Evolutionary conservation across 2,888 invertebrate genomes (phyloP), one percentile per base, ranked within the genome.

Genomic region (Congeria kusceri): DNA sequence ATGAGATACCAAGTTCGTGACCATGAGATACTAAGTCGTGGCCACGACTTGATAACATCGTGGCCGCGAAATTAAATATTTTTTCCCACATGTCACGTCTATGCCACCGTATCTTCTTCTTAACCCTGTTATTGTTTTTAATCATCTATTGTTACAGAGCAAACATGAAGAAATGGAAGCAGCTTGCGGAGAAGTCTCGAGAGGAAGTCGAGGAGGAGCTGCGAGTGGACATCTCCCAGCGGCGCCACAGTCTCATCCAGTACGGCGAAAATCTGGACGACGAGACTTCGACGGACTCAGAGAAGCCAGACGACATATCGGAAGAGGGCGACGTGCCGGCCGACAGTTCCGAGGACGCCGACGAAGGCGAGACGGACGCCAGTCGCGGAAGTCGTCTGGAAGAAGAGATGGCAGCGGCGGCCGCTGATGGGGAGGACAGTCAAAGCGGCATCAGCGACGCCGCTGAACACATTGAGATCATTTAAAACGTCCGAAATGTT

Each of bases 131-230:
- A n/a, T n/a, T n/a, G n/a, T n/a, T n/a, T n/a, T n/a, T n/a, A n/a
- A n/a, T n/a, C n/a, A n/a, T 32, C 5, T 23, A 15, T 20, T 49
- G 64, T 69, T 69, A n/a, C 86, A 94, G 94, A 89, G 92, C 95
- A 85, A 95, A 97, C 94, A 93, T 96, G 82, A 93, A 94, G 70
- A 94, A 94, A 80, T 96, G 96, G 96, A 94, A 95, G 86, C 94
- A 94, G 75, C 87, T 95, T 53, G 94, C 94, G 7, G 93, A 93
- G 62, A 91, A 93, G 62, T 89, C 93, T 58, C 84, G 90, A 46
- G 85, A 87, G 28, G 83, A 85, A 20, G 86, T 83, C 0, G 84
- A 81, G 46, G 68, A 72, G 13, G 81, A 81, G 32, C 59, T 84
- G 18, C 76, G 80, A 3, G 69, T 83, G 13, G 77, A 83, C 44